Conservation (phyloP, 2,888 invertebrate species). For the Cynaeus angustus region DNA sequence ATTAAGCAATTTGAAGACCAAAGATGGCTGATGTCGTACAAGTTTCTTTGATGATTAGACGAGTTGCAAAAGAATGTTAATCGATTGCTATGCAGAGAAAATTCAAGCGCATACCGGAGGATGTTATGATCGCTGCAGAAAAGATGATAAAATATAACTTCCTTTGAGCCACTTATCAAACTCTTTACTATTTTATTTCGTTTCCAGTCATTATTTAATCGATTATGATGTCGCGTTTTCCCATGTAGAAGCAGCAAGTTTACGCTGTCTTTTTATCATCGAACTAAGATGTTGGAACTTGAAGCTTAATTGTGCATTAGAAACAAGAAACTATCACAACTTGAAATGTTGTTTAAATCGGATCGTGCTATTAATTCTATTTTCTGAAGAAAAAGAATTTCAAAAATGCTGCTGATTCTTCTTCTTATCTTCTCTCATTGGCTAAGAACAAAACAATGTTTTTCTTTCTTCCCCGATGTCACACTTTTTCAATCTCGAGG, state of each 20-base stretch:
- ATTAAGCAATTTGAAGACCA: conserved; percentile 9
- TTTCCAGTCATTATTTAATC: conserved; percentile 16
- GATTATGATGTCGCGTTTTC: conserved; percentile 4
- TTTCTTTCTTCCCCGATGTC: too few relatives aligned
- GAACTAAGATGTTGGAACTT: too few relatives aligned
- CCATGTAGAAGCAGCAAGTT: neutral
- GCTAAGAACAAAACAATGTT: too few relatives aligned
- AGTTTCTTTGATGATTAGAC: neutral
- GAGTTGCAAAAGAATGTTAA: conserved; percentile 1
- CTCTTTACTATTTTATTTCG: conserved; percentile 23
- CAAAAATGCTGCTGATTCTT: too few relatives aligned
- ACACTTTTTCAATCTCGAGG: neutral
- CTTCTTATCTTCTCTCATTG: too few relatives aligned
- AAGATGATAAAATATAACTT: conserved; percentile 21
- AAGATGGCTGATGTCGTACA: too few relatives aligned
- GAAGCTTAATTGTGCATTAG: too few relatives aligned
- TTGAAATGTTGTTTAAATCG: too few relatives aligned
- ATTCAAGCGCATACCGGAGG: conserved; percentile 19
- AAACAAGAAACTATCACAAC: too few relatives aligned
- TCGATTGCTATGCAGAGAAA: conserved; percentile 1
- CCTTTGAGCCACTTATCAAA: conserved; percentile 23
- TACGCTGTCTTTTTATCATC: too few relatives aligned
- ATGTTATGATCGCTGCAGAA: conserved; percentile 18
- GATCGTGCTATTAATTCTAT: too few relatives aligned
- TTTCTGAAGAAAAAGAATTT: too few relatives aligned